Evolutionary conservation across 1,140 invertebrate species (phyloP), one percentile per base, ranked within the genome.

Genomic region (Aphis gossypii): DNA sequence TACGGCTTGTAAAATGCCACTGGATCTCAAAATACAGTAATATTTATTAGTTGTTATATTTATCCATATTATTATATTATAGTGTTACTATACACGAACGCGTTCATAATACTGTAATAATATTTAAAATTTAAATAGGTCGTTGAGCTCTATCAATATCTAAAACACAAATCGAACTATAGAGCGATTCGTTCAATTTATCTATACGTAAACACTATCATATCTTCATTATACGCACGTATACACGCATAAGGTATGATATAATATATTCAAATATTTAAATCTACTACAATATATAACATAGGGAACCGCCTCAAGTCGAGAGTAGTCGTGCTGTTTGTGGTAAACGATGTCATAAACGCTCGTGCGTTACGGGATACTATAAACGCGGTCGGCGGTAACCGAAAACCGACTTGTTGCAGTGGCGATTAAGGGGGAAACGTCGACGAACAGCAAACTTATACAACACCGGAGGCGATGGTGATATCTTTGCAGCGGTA

Each of bases 371-470:
- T 88, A 48, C 86, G 46, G n/a, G 14, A 88, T 48, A 48, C 30
- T 76, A n/a, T 20, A 76, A 76, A 76, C 18, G 46, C 86, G 86
- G 20, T 25, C 30, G 30, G 30, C 1, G 88, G 51, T 89, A 89
- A 89, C 51, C 88, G 4, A 89, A 89, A 89, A 89, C 51, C 88
- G 51, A 89, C 88, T 56, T 38, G 88, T 89, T 89, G 51, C 48
- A n/a, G 48, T 7, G 30, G n/a, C 44, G 44, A 48, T n/a, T 88
- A 38, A 4, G n/a, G 30, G 14, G 21, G 60, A 46, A 60, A 46
- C 14, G 60, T 9, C 6, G 60, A 68, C 30, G 30, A n/a, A n/a
- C 60, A 7, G 30, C 14, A 21, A 76, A 76, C 30, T 18, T 76
- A 76, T n/a, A 11, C 30, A n/a, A 76, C 11, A n/a, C 60, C 60